Conservation (phyloP, 1,140 invertebrate species). For the Condylostylus longicornis region DNA sequence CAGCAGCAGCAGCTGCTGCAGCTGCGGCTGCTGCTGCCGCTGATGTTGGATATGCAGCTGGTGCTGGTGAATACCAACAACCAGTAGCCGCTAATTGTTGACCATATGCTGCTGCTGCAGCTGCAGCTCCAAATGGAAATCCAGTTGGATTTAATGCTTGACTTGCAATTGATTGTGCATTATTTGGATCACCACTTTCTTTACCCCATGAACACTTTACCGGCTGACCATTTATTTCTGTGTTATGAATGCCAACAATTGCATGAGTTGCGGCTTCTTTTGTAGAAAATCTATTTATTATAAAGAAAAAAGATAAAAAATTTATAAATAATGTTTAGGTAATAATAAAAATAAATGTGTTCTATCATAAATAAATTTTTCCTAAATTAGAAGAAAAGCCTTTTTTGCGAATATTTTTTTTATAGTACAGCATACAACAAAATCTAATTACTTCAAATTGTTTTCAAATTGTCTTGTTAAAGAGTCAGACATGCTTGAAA, state of each 20-base stretch:
- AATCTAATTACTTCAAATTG: too few species aligned
- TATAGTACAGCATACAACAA: too few species aligned
- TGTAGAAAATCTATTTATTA: conserved; percentile 71
- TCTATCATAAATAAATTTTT: too few species aligned
- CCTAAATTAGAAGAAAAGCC: too few species aligned
- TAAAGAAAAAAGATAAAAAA: too few species aligned
- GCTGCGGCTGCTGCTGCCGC: too few species aligned
- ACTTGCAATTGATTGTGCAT: conserved; percentile 52
- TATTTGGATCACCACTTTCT: conserved; percentile 83
- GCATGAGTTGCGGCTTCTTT: conserved; percentile 96
- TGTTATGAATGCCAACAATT: conserved; percentile 93
- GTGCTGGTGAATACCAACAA: conserved; percentile 57
- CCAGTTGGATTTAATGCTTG: conserved; percentile 33
- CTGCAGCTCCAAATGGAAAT: conserved; percentile 26
- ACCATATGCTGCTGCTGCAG: conserved; percentile 28
- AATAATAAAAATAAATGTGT: too few species aligned
- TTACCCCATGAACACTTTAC: conserved; percentile 99
- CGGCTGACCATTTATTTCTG: conserved; percentile 87
- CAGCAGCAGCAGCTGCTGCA: conserved; percentile 37
- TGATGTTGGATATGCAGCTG: conserved; percentile 44
- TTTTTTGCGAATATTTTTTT: too few species aligned
- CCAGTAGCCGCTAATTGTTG: conserved; percentile 34
- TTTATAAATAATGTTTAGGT: too few species aligned
- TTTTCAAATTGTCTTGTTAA: too few species aligned
- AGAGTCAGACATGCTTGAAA: too few species aligned